These are phyloP conservation scores for Adelphocoris suturalis DNA, from an alignment of 2,888 invertebrate genomes.

Conservation along the genomic window DNA sequence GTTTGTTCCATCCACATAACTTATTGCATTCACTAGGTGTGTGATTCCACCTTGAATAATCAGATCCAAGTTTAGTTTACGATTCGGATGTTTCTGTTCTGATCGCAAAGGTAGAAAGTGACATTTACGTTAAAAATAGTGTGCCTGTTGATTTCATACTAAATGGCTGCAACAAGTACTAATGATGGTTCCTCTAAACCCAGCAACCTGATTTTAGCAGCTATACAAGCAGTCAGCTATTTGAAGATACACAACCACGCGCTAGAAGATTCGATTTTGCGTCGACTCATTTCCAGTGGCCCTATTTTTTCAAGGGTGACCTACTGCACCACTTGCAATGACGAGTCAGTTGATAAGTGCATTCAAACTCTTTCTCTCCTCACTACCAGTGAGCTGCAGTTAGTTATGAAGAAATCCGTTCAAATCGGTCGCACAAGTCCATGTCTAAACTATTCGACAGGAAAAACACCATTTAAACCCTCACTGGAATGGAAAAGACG, in stretches of 20 bases:
- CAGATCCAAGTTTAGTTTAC: too few species aligned
- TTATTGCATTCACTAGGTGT: too few species aligned
- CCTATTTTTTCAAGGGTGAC: not conserved
- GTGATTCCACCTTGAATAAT: too few species aligned
- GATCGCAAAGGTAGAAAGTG: too few species aligned
- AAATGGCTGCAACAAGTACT: not conserved
- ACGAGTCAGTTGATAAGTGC: not conserved
- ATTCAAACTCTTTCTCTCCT: not conserved
- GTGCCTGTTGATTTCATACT: not conserved
- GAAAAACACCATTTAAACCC: not conserved
- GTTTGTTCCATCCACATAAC: too few species aligned
- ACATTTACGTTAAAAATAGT: too few species aligned
- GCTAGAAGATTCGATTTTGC: conserved; percentile 47
- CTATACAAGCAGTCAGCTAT: not conserved
- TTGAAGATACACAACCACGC: conserved; percentile 21
- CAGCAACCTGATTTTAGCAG: not conserved
- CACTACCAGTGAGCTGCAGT: not conserved
- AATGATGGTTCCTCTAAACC: not conserved
- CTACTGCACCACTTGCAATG: conserved; percentile 32
- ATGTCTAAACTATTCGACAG: not conserved
- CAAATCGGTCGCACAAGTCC: not conserved
- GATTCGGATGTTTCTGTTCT: too few species aligned
- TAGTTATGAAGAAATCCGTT: not conserved
- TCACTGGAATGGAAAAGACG: conserved; percentile 22
- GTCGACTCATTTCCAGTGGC: not conserved